These are phyloP conservation scores for Lates japonicus DNA, from an alignment of 2,797 vertebrate genomes.

Conservation along the genomic window DNA sequence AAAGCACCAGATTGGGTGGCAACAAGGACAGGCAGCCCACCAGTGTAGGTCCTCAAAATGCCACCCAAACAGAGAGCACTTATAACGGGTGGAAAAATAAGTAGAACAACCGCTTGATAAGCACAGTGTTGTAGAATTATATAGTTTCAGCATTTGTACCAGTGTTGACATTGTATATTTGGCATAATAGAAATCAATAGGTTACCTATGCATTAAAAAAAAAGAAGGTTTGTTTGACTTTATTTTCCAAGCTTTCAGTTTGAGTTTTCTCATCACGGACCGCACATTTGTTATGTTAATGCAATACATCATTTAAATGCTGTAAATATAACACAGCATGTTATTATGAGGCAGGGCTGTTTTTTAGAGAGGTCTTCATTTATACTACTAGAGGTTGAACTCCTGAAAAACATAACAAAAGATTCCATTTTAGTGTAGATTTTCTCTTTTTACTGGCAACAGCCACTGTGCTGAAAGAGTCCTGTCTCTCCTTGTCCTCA, in stretches of 20 bases:
- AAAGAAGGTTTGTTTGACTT: neutral
- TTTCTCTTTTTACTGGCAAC: conserved; percentile 25
- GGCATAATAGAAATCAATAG: no score
- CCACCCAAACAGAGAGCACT: conserved; percentile 28
- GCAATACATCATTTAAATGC: neutral
- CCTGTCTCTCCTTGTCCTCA: conserved; percentile 53
- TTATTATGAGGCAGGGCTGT: neutral
- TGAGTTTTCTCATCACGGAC: neutral
- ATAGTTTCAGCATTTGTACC: neutral
- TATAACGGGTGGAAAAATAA: conserved; percentile 2
- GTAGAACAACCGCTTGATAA: neutral
- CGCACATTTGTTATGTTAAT: neutral
- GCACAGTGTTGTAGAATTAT: neutral
- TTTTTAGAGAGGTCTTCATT: neutral
- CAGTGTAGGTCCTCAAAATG: conserved; percentile 38
- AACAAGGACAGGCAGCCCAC: conserved; percentile 54
- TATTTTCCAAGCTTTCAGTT: neutral
- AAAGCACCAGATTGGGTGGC: conserved; percentile 67
- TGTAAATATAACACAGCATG: neutral
- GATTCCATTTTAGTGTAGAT: conserved; percentile 31
- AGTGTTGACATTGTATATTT: neutral
- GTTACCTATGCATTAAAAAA: no score
- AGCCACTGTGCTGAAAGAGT: conserved; percentile 55
- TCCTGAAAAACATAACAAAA: conserved; percentile 20
- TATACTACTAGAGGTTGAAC: neutral